These are phyloP conservation scores for Tetrax tetrax DNA, from an alignment of 2,113 vertebrate species.

Conservation along the genomic window DNA sequence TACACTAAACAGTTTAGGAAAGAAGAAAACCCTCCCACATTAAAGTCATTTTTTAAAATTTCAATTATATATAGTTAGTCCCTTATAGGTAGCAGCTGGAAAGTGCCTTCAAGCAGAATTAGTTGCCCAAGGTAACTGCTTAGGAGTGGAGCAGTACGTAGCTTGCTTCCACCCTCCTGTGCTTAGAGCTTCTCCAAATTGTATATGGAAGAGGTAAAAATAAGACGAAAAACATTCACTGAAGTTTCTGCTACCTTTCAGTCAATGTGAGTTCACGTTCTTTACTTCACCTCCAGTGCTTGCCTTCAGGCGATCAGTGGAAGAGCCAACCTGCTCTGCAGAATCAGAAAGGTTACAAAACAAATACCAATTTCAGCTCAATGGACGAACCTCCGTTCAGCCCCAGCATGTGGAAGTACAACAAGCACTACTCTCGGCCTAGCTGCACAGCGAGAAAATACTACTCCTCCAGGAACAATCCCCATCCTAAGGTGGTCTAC, in stretches of 20 bases:
- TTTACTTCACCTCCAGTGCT: constrained; percentile 23
- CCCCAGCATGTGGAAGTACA: too few species aligned
- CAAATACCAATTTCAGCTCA: not conserved
- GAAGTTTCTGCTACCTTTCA: not conserved
- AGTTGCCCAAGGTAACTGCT: not conserved
- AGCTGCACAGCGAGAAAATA: not conserved
- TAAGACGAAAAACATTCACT: not conserved
- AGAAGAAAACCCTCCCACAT: too few species aligned
- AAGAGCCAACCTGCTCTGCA: not conserved
- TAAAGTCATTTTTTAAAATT: not conserved
- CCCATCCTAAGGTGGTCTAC: constrained; percentile 64
- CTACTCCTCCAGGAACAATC: constrained; percentile 53
- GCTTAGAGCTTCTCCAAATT: not conserved
- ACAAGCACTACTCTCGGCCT: rapidly evolving
- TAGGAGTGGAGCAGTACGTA: not conserved
- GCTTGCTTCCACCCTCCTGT: not conserved
- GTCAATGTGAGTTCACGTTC: not conserved
- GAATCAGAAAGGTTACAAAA: not conserved
- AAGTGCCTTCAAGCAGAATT: not conserved
- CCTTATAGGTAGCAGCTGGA: not conserved
- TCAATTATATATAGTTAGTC: too few species aligned
- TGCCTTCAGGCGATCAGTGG: not conserved
- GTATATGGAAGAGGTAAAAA: not conserved
- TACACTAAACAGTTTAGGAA: too few species aligned
- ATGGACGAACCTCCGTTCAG: not conserved